A percentile compares a stretch with the other conserved stretches of the same genome.
These are phyloP conservation scores for Platorchestia sp. DNA, from an alignment of 1,140 invertebrate genomes.

Conservation along the genomic window DNA sequence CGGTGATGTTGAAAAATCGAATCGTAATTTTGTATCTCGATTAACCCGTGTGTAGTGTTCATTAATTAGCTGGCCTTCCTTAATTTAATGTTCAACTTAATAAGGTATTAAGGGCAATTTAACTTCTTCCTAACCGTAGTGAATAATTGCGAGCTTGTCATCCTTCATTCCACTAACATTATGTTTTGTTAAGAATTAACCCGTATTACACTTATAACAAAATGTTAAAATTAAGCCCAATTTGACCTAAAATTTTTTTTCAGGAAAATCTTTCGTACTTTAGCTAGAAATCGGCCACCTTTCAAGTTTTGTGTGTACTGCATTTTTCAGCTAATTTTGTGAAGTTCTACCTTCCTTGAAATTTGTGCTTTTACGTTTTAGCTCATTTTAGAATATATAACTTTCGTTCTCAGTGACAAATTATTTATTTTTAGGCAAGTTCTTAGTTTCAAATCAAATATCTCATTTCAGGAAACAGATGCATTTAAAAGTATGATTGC, in stretches of 20 bases:
- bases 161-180: neutral
- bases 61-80: neutral
- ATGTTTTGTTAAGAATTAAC: neutral
- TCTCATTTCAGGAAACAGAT: neutral
- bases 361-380: too few species aligned
- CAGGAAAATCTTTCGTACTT: too few species aligned
- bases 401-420: neutral
- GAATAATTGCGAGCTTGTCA: neutral
- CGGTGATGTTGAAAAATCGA: neutral
- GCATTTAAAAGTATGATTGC: neutral
- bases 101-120: neutral
- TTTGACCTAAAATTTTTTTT: neutral
- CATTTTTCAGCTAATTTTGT: neutral
- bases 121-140: neutral
- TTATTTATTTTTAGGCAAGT: neutral
- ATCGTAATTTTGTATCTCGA: neutral
- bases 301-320: neutral
- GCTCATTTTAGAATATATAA: too few species aligned
- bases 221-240: neutral
- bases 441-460: neutral
- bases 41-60: neutral
- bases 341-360: too few species aligned
- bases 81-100: neutral
- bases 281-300: neutral
- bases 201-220: neutral